phyloP scores from a whole-genome alignment of 2,797 vertebrate genomes.

The Urophycis tenuis region DNA sequence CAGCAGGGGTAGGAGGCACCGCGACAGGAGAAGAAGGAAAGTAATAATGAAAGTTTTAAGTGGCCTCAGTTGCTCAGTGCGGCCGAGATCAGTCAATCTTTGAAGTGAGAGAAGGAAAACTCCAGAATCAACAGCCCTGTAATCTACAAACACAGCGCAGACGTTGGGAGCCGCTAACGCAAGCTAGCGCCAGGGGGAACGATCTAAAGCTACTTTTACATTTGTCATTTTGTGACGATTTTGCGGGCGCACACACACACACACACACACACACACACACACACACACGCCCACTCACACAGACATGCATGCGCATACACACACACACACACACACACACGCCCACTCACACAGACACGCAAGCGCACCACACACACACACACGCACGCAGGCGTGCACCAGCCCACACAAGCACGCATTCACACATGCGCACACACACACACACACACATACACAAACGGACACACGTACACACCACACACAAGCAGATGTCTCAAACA shows the following conservation, averaged over 20 bases:
- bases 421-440: neutral
- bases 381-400: neutral
- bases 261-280: conserved; percentile 5
- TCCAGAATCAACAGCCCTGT: conserved; percentile 61
- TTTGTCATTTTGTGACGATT: conserved; percentile 61
- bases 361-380: conserved; percentile 4
- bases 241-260: conserved; percentile 20
- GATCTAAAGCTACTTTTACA: conserved; percentile 52
- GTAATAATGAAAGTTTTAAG: conserved; percentile 55
- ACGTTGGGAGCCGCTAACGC: conserved; percentile 33
- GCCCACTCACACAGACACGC: conserved; percentile 20
- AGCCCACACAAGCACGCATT: conserved; percentile 11
- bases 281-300: conserved; percentile 14
- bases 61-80: conserved; percentile 40
- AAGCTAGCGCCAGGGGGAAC: conserved; percentile 46
- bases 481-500: neutral
- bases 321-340: conserved; percentile 1
- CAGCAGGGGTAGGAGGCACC: conserved; percentile 17
- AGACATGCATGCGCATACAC: conserved; percentile 29
- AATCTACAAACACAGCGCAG: conserved; percentile 65
- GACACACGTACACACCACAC: conserved; percentile 2
- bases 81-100: conserved; percentile 59
- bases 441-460: neutral
- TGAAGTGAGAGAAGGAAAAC: conserved; percentile 57
- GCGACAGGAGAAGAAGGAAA: conserved; percentile 9